These are phyloP conservation scores for Pammene aurita DNA, from an alignment of 2,888 invertebrate species.

Conservation along the genomic window DNA sequence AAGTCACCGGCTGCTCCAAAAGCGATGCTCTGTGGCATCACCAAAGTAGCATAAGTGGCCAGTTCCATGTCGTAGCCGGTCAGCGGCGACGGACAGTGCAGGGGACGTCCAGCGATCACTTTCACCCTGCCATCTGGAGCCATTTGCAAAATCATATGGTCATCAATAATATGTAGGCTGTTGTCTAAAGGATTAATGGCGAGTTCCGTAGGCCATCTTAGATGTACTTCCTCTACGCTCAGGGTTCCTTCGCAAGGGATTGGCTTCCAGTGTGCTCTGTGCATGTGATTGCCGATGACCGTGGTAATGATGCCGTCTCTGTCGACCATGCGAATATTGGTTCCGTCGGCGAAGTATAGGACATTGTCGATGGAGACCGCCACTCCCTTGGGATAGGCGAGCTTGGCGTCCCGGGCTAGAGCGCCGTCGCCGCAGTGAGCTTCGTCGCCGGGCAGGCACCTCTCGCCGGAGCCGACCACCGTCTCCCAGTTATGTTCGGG, in stretches of 20 bases:
- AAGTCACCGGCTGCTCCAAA: slow-evolving; percentile 96
- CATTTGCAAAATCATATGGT: slow-evolving; percentile 96
- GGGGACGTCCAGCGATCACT: slow-evolving; percentile 95
- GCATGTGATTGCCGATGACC: slow-evolving; percentile 96
- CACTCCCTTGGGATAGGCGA: slow-evolving; percentile 98
- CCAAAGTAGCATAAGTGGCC: slow-evolving; percentile 94
- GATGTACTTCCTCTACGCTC: slow-evolving; percentile 95
- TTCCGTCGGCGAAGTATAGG: slow-evolving; percentile 97
- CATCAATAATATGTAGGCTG: slow-evolving; percentile 97
- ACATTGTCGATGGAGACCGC: slow-evolving; percentile 96
- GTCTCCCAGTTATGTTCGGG: slow-evolving; percentile 97
- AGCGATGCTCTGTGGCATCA: slow-evolving; percentile 97
- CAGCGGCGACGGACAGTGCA: slow-evolving; percentile 94
- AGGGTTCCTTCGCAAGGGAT: slow-evolving; percentile 95
- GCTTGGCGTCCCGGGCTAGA: slow-evolving; percentile 94
- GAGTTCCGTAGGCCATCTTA: slow-evolving; percentile 98
- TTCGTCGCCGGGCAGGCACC: slow-evolving; percentile 96
- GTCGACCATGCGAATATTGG: slow-evolving; percentile 96
- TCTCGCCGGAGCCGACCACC: slow-evolving; percentile 96
- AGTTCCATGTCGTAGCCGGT: slow-evolving; percentile 92
- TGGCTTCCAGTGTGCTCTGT: slow-evolving; percentile 96
- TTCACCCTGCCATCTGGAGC: slow-evolving; percentile 95
- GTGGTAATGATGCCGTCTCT: slow-evolving; percentile 96
- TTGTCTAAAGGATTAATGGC: slow-evolving; percentile 97
- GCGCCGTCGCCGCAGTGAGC: slow-evolving; percentile 98